Percentiles rank a stretch among this genome's conserved stretches.
Evolutionary conservation across 2,888 invertebrate genomes (phyloP).

Genomic region (Coenonympha glycerion): DNA sequence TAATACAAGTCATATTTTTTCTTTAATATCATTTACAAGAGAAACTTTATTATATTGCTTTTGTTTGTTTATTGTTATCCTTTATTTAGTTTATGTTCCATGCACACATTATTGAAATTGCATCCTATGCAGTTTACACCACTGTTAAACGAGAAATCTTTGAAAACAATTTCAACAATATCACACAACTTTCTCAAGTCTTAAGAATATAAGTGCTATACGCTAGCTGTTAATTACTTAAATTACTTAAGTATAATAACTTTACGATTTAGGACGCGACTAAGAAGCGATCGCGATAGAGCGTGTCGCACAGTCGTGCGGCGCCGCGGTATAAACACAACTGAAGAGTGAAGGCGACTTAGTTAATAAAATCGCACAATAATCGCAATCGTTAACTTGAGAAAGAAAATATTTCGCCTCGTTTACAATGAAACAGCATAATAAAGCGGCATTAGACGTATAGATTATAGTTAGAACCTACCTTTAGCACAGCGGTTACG

Average conservation of each 20-base stretch:
- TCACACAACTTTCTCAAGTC: constrained; percentile 9
- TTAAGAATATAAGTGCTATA: constrained; percentile 4
- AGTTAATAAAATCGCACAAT: constrained; percentile 50
- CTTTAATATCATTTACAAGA: not conserved
- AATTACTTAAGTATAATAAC: constrained; percentile 16
- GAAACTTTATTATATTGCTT: not conserved
- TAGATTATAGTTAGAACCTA: not conserved
- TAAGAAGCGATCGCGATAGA: constrained; percentile 18
- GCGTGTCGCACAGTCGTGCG: constrained; percentile 41
- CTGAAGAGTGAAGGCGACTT: constrained; percentile 40
- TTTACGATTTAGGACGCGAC: constrained; percentile 6
- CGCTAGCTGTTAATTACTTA: constrained; percentile 13
- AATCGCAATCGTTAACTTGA: constrained; percentile 42
- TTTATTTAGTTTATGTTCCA: not conserved
- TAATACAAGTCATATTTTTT: not conserved
- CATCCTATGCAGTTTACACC: not conserved
- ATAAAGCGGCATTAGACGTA: constrained; percentile 4
- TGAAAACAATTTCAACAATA: not conserved
- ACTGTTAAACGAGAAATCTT: constrained; percentile 13
- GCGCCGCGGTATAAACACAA: constrained; percentile 46
- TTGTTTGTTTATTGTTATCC: not conserved
- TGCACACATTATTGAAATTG: not conserved
- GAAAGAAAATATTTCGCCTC: constrained; percentile 42
- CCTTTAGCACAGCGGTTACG: not conserved
- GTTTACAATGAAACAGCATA: constrained; percentile 23